A percentile compares a stretch with the other conserved stretches of the same genome.
phyloP scores from a whole-genome alignment of 2,888 invertebrate species.

The Polyploca ridens region DNA sequence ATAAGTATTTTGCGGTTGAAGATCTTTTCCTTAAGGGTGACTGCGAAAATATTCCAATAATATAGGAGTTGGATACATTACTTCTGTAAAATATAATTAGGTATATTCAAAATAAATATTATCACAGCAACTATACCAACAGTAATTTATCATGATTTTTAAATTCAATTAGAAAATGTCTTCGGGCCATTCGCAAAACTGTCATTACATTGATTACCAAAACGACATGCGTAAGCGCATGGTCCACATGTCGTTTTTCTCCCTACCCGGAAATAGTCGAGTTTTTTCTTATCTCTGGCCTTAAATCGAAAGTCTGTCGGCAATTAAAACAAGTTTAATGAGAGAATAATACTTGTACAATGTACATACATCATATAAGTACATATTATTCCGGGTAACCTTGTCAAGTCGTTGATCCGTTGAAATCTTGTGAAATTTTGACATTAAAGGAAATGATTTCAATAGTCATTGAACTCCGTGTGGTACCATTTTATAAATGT shows the following conservation, averaged over 20 bases:
- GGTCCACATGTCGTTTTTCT: conserved; percentile 33
- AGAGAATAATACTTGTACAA: conserved; percentile 36
- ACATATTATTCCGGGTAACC: conserved; percentile 52
- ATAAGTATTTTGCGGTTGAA: not conserved
- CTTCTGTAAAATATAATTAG: too few relatives aligned
- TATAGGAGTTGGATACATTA: too few relatives aligned
- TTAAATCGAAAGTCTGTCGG: conserved; percentile 52
- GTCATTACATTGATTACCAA: conserved; percentile 8
- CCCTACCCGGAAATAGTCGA: conserved; percentile 43
- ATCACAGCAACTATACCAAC: not conserved
- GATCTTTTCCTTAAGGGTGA: too few relatives aligned
- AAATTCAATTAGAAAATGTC: conserved; percentile 26
- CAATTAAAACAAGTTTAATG: conserved; percentile 49
- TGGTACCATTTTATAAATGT: conserved; percentile 9
- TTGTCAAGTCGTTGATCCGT: conserved; percentile 47
- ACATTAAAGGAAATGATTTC: conserved; percentile 17
- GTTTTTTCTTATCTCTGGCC: conserved; percentile 44
- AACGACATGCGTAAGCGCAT: conserved; percentile 10
- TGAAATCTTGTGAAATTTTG: conserved; percentile 11
- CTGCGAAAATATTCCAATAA: too few relatives aligned
- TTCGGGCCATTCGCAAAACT: conserved; percentile 16
- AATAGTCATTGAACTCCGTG: conserved; percentile 5
- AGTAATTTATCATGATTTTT: not conserved
- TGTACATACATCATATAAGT: conserved; percentile 28
- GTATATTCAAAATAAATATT: not conserved